These are phyloP conservation scores for Notoglanidium macrostoma DNA, from an alignment of 2,797 vertebrate genomes.

Conservation along the genomic window DNA sequence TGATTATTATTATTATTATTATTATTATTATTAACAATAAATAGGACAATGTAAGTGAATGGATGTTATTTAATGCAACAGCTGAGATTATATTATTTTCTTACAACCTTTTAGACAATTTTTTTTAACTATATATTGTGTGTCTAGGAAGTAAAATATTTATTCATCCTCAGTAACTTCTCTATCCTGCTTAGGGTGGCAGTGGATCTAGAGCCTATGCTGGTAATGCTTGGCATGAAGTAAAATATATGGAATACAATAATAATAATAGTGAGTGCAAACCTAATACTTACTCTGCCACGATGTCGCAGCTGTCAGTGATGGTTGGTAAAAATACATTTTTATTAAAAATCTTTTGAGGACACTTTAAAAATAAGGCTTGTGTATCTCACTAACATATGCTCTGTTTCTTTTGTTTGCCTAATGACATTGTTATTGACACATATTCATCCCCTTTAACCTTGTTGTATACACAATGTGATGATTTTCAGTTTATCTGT, in stretches of 20 bases:
- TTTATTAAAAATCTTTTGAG: not conserved
- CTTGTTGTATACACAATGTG: not conserved
- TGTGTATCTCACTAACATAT: not conserved
- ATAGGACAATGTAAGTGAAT: not conserved
- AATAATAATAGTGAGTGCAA: not conserved
- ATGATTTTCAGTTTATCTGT: not conserved
- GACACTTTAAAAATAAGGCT: not conserved
- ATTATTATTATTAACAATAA: not conserved
- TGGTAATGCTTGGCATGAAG: not conserved
- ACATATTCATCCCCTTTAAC: not conserved
- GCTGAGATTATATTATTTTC: not conserved
- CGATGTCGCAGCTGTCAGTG: not conserved
- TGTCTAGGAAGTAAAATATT: not conserved
- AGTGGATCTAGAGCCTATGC: not conserved
- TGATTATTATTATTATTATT: not conserved
- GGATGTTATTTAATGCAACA: not conserved
- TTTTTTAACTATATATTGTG: not conserved
- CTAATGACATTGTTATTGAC: constrained; percentile 12
- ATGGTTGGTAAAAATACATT: not conserved
- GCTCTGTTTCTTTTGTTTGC: not conserved
- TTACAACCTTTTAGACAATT: not conserved
- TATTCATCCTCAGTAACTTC: not conserved
- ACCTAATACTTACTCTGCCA: not conserved
- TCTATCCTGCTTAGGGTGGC: not conserved
- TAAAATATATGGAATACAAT: not conserved